Evolutionary conservation across 1,140 invertebrate genomes (phyloP), one percentile per base, ranked within the genome.

Genomic region (Bombus polaris): DNA sequence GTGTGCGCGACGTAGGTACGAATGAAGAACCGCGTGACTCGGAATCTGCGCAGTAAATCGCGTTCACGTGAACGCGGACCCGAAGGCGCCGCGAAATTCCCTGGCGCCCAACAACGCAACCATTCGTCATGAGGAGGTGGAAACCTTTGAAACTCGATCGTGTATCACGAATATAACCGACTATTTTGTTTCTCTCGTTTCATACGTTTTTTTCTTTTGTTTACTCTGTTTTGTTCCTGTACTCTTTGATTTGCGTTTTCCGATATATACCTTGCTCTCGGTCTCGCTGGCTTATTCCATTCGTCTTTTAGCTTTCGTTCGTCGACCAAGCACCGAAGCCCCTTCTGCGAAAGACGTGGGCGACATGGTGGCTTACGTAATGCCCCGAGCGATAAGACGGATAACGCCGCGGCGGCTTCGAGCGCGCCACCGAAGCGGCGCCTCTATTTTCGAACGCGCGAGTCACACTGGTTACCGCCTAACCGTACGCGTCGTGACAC

Each of bases 1-100:
- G 80, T 59, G 84, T 74, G 76, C 83, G 32, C 80, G 77, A 81
- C 85, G 88, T 80, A 89, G 65, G 71, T 78, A 87, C 65, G 72
- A 81, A 76, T 44, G 84, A 66, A 59, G 85, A 53, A 79, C 86
- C 86, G 89, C 88, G 89, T 90, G 88, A 90, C 86, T 87, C 79
- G 88, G 89, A 89, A 90, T 90, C 89, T 90, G 89, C 89, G 89
- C 89, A 90, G 89, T 90, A 90, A 72, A 77, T 85, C 74, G 81
- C 65, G 85, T 82, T 87, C 85, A 73, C 85, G 81, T 84, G 85
- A 87, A 85, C 88, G 74, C 76, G 78, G 62, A 18, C 83, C 9
- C 73, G 66, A 79, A 73, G 71, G 71, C 84, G 78, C 74, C 88
- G 78, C 74, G 87, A 59, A 88, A 86, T 81, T 81, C 66, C 68